Evolutionary conservation across 2,113 vertebrate species (phyloP), one percentile per base, ranked within the genome.

Genomic region (Chamaetylas fuelleborni): DNA sequence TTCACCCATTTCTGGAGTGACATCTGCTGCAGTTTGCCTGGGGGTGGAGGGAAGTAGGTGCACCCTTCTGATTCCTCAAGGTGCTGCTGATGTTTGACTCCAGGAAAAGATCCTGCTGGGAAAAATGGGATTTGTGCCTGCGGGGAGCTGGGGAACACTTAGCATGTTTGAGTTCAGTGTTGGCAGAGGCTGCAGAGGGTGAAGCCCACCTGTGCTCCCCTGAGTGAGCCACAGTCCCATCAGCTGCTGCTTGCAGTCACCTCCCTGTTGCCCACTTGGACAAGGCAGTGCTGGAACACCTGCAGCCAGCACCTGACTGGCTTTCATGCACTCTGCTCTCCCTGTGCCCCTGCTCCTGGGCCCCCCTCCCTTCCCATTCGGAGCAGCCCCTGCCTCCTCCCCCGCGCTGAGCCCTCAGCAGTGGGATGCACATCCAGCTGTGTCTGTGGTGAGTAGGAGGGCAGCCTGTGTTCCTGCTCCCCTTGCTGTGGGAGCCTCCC

Each of bases 171-270:
- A n/a, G 45, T 14, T 60, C 7, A 26, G 53, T 6, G 2, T 17
- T 43, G 42, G 29, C 51, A 62, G 56, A 57, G 67, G 5, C 86
- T 43, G 81, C 3, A 2, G 17, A 4, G 74, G 20, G 14, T 34
- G 34, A 24, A 61, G 23, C 36, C 28, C 28, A 3, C 25, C 9
- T 3, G 9, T 31, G 38, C 56, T 36, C 17, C 19, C 3, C 24
- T 0, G 0, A 8, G 42, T 1, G 14, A 85, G 61, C 42, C 29
- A 1, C 0, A 0, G 34, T 17, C 56, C 20, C 57, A 33, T 33
- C 0, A 0, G 36, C 22, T 14, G 50, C 77, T 0, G 1, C 48
- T 42, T 13, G n/a, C 23, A 6, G 4, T 22, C 7, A 2, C 70
- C 36, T 56, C 47, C 43, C 58, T 3, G 2, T 24, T 8, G 1